Conservation (phyloP, 2,888 invertebrate genomes). For the Xanthia togata region DNA sequence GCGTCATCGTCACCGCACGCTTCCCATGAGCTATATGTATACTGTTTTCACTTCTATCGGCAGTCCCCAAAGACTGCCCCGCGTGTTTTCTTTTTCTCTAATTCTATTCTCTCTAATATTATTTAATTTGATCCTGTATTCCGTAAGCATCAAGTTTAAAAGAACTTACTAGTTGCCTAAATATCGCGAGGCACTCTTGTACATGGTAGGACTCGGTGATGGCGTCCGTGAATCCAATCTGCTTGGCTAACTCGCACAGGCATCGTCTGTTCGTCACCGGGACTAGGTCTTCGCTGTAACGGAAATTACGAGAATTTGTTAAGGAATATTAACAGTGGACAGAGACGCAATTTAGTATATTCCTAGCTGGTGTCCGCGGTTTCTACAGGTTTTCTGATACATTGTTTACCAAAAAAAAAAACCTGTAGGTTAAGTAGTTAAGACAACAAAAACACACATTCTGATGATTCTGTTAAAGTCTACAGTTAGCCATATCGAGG, state of each 20-base stretch:
- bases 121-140: too few species aligned
- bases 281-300: conserved; percentile 95
- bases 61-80: too few species aligned
- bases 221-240: conserved; percentile 97
- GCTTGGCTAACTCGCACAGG: conserved; percentile 97
- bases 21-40: too few species aligned
- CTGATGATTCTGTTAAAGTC: neutral
- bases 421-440: neutral
- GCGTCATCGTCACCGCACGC: too few species aligned
- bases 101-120: too few species aligned
- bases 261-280: conserved; percentile 98
- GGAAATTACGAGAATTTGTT: neutral
- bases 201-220: conserved; percentile 95
- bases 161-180: conserved; percentile 95
- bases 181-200: conserved; percentile 97
- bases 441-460: neutral
- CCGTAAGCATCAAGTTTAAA: neutral
- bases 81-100: too few species aligned
- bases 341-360: neutral
- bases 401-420: too few species aligned
- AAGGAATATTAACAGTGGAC: neutral
- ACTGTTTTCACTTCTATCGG: too few species aligned
- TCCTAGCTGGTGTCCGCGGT: neutral
- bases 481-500: too few species aligned
- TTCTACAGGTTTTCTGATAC: too few species aligned